Conservation (phyloP, 2,113 vertebrate species). For the Phodopus roborovskii region DNA sequence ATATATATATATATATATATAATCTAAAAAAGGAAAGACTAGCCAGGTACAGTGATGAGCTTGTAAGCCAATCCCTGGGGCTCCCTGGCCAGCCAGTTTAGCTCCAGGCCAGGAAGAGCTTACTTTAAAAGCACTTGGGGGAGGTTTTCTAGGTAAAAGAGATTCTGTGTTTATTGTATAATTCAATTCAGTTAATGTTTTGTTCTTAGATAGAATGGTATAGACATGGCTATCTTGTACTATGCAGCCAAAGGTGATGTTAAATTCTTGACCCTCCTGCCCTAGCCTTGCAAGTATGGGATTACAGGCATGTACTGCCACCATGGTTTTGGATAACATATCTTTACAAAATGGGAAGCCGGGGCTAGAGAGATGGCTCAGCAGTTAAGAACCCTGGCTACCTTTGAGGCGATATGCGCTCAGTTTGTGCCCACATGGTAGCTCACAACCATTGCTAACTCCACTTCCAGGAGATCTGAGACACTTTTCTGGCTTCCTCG, state of each 20-base stretch:
- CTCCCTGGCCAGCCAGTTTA: not conserved
- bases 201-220: not conserved
- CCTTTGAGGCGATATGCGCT: not conserved
- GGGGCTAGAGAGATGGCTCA: not conserved
- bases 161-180: not conserved
- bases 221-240: not conserved
- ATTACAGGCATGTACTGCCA: not conserved
- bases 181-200: not conserved
- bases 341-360: not conserved
- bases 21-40: not conserved
- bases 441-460: not conserved
- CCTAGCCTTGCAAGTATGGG: not conserved
- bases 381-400: not conserved
- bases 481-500: not conserved
- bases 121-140: conserved; percentile 17
- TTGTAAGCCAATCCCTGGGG: not conserved
- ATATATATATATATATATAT: too few relatives aligned
- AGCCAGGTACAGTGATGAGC: not conserved
- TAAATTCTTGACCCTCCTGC: not conserved
- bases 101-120: not conserved
- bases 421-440: not conserved
- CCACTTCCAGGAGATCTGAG: not conserved
- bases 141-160: conserved; percentile 16
- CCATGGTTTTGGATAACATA: not conserved
- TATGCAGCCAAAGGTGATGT: not conserved